phyloP scores from a whole-genome alignment of 2,113 vertebrate species.

The Fukomys damarensis region DNA sequence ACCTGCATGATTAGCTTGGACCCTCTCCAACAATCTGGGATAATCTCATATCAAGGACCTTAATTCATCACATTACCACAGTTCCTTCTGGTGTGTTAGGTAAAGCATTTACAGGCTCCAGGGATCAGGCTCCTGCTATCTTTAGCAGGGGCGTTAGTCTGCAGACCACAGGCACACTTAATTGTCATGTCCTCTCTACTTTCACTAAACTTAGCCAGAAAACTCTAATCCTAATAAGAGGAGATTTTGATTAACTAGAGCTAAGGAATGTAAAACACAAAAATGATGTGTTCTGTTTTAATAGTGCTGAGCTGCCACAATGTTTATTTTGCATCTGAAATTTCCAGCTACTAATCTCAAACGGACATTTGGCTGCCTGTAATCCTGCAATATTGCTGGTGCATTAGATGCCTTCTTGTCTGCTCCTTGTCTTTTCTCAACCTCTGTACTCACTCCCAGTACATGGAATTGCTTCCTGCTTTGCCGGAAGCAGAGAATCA shows the following conservation, averaged over 20 bases:
- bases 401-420: background rate
- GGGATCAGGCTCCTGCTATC: background rate
- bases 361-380: background rate
- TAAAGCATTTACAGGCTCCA: background rate
- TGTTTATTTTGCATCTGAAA: slow-evolving; percentile 18
- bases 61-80: background rate
- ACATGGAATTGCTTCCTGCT: background rate
- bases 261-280: background rate
- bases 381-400: background rate
- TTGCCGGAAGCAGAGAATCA: background rate
- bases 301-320: background rate
- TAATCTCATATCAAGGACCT: background rate
- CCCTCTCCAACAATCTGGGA: background rate
- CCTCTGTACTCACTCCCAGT: background rate
- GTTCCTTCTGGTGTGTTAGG: background rate
- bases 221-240: background rate
- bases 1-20: background rate
- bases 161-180: background rate
- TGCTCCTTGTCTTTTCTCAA: background rate
- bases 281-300: background rate
- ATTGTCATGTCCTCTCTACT: background rate
- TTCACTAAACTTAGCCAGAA: background rate
- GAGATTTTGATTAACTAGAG: background rate
- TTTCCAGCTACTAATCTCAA: background rate
- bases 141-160: background rate